Conservation (phyloP, 2,797 vertebrate genomes). For the Aphelocoma californica region DNA sequence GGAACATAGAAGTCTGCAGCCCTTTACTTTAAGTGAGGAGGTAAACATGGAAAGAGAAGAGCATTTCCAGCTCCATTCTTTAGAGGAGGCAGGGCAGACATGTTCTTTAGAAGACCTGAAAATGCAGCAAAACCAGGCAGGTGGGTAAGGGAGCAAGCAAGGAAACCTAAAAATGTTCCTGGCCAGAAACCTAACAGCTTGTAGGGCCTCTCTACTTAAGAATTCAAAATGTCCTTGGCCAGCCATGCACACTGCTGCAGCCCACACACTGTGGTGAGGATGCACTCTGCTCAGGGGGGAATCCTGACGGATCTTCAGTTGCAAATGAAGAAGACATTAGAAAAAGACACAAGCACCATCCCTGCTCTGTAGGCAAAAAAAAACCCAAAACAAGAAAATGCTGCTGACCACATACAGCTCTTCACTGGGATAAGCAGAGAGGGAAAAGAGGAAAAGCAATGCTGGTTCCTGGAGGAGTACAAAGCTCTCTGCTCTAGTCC, state of each 20-base stretch:
- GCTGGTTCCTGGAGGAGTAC: background rate
- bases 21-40: background rate
- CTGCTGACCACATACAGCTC: background rate
- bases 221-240: background rate
- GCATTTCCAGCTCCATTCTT: background rate
- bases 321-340: background rate
- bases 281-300: background rate
- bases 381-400: background rate
- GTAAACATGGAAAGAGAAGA: background rate
- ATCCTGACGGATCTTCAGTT: background rate
- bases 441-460: background rate
- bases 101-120: slow-evolving; percentile 8
- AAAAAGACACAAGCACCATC: background rate
- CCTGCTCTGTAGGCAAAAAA: background rate
- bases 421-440: background rate
- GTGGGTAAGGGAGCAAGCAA: background rate
- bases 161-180: background rate
- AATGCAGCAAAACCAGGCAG: slow-evolving; percentile 25
- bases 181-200: background rate
- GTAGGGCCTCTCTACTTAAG: background rate
- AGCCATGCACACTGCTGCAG: background rate
- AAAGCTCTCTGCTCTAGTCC: background rate
- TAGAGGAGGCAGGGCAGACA: background rate
- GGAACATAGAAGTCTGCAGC: background rate
- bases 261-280: background rate